Evolutionary conservation across 2,797 vertebrate genomes (phyloP).

Genomic region (Cetoscarus ocellatus): DNA sequence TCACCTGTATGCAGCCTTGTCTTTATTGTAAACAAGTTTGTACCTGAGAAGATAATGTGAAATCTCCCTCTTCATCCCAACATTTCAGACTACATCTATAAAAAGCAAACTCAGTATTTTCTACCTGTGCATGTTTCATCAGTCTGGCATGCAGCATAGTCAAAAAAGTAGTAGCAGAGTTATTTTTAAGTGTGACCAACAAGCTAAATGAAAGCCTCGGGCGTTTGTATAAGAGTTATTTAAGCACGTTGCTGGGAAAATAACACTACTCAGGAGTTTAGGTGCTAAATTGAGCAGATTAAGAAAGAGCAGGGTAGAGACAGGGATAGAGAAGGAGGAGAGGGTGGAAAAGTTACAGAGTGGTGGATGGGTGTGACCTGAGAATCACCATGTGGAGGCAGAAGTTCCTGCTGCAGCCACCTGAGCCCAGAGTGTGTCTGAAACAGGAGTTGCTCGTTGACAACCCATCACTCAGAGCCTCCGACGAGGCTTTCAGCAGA

Average conservation of each 20-base stretch:
- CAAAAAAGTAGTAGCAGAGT: background rate
- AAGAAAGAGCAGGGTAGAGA: constrained; percentile 20
- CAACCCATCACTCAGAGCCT: constrained; percentile 80
- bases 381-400: constrained; percentile 56
- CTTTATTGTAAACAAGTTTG: background rate
- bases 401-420: constrained; percentile 69
- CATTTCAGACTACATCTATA: background rate
- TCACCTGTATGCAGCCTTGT: background rate
- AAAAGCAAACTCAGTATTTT: constrained; percentile 10
- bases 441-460: constrained; percentile 84
- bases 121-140: constrained; percentile 2
- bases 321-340: constrained; percentile 31
- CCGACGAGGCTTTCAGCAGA: constrained; percentile 76
- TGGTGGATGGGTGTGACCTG: constrained; percentile 56
- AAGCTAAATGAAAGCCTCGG: constrained; percentile 45
- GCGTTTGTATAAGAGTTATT: constrained; percentile 43
- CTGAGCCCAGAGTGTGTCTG: constrained; percentile 78
- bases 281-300: constrained; percentile 31
- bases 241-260: constrained; percentile 17
- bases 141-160: background rate
- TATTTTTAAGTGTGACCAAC: constrained; percentile 50
- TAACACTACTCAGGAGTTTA: constrained; percentile 24
- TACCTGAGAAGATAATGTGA: background rate
- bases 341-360: constrained; percentile 42
- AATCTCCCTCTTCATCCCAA: constrained; percentile 5